Conservation (phyloP, 2,113 vertebrate genomes). For the Casuarius casuarius region DNA sequence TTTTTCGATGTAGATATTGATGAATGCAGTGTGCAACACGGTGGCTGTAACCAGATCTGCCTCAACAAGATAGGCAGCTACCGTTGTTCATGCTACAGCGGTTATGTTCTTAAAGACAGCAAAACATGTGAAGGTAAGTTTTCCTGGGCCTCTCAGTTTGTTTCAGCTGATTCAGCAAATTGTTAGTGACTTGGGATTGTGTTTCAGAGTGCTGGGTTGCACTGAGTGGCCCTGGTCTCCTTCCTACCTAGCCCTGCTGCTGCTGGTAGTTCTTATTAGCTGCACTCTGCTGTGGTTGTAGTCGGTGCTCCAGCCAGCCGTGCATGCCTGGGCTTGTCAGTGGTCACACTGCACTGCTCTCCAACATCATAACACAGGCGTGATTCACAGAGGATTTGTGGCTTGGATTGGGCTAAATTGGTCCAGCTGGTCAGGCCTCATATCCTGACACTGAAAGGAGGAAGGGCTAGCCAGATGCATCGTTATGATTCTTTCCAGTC, state of each 20-base stretch:
- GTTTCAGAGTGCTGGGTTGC: background rate
- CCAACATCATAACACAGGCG: background rate
- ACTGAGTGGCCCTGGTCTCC: background rate
- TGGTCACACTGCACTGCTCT: background rate
- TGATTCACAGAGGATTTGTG: constrained; percentile 56
- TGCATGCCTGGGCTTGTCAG: constrained; percentile 53
- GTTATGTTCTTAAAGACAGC: constrained; percentile 80
- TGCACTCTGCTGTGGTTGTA: background rate
- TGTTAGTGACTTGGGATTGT: background rate
- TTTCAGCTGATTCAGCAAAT: background rate
- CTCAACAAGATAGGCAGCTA: constrained; percentile 91
- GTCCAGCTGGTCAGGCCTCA: background rate
- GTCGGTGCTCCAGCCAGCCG: background rate
- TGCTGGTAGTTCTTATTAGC: background rate
- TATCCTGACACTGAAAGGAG: background rate
- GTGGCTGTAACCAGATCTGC: constrained; percentile 89
- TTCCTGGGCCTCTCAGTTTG: background rate
- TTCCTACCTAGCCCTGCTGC: background rate
- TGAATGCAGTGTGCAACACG: constrained; percentile 85
- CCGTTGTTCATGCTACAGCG: constrained; percentile 86
- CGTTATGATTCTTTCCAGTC: constrained; percentile 19
- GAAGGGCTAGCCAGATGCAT: background rate
- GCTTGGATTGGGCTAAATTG: constrained; percentile 27
- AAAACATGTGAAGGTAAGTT: constrained; percentile 86
- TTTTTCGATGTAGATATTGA: constrained; percentile 84